A percentile compares a stretch with the other conserved stretches of the same genome.
These are phyloP conservation scores for Venturia canescens DNA, from an alignment of 1,140 invertebrate genomes.

Conservation along the genomic window DNA sequence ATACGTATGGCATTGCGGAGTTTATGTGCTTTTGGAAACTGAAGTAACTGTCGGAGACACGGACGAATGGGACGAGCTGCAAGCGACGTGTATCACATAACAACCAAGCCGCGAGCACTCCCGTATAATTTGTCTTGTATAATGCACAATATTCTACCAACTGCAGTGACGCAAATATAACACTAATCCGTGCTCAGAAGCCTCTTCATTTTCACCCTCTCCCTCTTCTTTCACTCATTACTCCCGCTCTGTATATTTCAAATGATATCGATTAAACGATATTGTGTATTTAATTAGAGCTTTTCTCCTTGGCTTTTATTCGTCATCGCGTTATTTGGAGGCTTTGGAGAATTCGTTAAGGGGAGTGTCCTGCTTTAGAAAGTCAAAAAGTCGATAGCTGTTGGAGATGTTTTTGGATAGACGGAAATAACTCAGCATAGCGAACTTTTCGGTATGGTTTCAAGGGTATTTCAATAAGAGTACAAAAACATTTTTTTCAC, in stretches of 20 bases:
- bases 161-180: constrained; percentile 1
- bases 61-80: constrained; percentile 21
- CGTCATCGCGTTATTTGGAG: not conserved
- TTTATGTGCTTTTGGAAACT: constrained; percentile 34
- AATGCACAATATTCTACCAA: constrained; percentile 4
- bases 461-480: no score
- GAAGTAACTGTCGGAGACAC: constrained; percentile 37
- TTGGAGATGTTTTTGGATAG: no score
- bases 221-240: not conserved
- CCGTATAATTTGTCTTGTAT: constrained; percentile 27
- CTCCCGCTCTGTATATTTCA: not conserved
- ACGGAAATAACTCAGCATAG: no score
- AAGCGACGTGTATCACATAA: constrained; percentile 39
- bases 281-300: not conserved
- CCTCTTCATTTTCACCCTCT: not conserved
- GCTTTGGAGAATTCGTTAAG: not conserved
- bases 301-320: not conserved
- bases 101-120: constrained; percentile 7
- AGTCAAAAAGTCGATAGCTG: no score
- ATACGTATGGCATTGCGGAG: not conserved
- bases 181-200: not conserved
- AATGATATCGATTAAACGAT: constrained; percentile 16
- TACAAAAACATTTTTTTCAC: no score
- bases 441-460: no score
- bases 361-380: no score